Evolutionary conservation across 2,113 vertebrate species (phyloP).

Genomic region (Melanotaenia duboulayi): DNA sequence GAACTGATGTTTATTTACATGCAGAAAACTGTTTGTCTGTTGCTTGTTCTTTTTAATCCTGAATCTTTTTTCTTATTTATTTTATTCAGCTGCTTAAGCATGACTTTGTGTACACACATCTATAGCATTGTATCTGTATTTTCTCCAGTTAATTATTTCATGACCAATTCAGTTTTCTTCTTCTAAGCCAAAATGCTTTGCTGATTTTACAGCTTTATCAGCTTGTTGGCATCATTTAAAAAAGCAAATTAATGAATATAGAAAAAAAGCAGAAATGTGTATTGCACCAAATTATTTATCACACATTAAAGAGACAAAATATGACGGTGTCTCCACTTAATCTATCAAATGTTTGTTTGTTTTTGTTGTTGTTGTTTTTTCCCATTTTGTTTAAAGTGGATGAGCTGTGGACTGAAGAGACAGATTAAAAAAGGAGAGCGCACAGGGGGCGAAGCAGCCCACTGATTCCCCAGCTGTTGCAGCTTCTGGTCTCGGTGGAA

Average conservation of each 20-base stretch:
- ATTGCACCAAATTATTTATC: background rate
- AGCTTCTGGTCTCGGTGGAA: conserved; percentile 35
- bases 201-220: background rate
- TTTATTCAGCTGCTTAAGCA: background rate
- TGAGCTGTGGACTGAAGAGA: conserved; percentile 29
- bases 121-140: background rate
- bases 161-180: background rate
- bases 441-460: background rate
- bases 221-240: background rate
- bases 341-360: background rate
- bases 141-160: background rate
- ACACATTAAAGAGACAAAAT: background rate
- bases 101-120: background rate
- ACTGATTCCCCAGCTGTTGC: conserved; percentile 59
- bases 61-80: background rate
- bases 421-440: conserved; percentile 26
- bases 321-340: conserved; percentile 5
- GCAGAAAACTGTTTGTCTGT: background rate
- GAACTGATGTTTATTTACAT: background rate
- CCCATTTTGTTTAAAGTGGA: conserved; percentile 31
- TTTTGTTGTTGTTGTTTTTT: no score
- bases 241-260: background rate
- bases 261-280: background rate
- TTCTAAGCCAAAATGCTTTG: background rate
- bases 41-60: background rate